Evolutionary conservation across 2,888 invertebrate genomes (phyloP).

Genomic region (Nymphalis polychloros): DNA sequence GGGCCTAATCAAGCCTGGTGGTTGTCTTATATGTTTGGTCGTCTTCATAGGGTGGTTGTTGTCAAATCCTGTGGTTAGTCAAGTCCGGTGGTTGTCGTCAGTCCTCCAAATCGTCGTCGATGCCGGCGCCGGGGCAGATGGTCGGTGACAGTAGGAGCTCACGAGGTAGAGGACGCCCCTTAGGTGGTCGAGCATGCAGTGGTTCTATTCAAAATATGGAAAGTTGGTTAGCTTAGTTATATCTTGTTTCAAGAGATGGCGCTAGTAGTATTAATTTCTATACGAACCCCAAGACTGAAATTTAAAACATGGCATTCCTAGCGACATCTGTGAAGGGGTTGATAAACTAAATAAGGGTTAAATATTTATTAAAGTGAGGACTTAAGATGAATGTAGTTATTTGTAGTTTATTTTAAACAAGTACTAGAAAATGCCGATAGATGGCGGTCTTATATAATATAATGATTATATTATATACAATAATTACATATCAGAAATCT

Average conservation of each 20-base stretch:
- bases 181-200: no score
- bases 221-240: neutral
- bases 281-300: neutral
- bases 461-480: neutral
- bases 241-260: neutral
- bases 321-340: conserved; percentile 49
- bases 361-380: neutral
- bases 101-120: no score
- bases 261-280: neutral
- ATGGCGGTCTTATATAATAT: neutral
- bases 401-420: neutral
- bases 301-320: neutral
- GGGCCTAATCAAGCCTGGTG: no score
- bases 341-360: neutral
- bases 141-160: no score
- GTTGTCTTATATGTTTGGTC: no score
- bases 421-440: conserved; percentile 4
- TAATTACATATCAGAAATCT: no score
- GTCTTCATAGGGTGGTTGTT: no score
- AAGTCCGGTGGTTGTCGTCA: no score
- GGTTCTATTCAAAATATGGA: no score
- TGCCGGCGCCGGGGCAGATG: no score
- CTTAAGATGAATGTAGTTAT: neutral
- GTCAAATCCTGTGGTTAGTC: no score
- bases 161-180: no score